Base-by-base conservation (phyloP, 2,113 vertebrate genomes). In the Phoxinus phoxinus region DNA sequence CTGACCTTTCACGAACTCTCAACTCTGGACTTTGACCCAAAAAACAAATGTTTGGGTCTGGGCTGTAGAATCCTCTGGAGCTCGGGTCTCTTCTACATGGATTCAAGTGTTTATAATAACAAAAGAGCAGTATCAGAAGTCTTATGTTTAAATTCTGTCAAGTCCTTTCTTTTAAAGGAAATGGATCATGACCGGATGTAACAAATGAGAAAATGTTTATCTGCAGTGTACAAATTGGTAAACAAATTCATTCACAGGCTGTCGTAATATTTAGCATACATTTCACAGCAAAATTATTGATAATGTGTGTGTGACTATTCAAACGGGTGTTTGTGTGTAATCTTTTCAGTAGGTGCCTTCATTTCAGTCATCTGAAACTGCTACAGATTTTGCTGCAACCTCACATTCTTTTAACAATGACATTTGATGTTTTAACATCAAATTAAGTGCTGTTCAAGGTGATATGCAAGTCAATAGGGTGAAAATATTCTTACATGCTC, bases 1-100 rank as follows among this genome's bases (percentile, higher is more conserved):
- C 44, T 94, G 87, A 93, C 44, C 53, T 61, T 19, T 53, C 13
- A 59, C 35, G 48, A 69, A 63, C 53, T 56, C 19, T 69, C n/a
- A 63, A 19, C 23, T 79, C 23, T 86, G 10, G 3, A 23, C 19
- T 79, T 17, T 86, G 17, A 3, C n/a, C 15, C 30, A 85, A 59
- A 69, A 41, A 58, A 44, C 13, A 27, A 59, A 69, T 27, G 83
- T 79, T 85, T 85, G 69, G 11, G 12, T 51, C 11, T 74, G n/a
- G 15, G 72, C 41, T 48, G 6, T 27, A 48, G n/a, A 48, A 75
- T 25, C 51, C 65, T 35, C 37, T 72, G 7, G 15, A 75, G 44
- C 44, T 75, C 12, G 6, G 25, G 25, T 21, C 41, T 75, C 25
- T 53, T 19, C 44, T 30, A 76, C 74, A 53, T 76, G 27, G 74